phyloP scores from a whole-genome alignment of 2,113 vertebrate genomes.

The Pandion haliaetus region DNA sequence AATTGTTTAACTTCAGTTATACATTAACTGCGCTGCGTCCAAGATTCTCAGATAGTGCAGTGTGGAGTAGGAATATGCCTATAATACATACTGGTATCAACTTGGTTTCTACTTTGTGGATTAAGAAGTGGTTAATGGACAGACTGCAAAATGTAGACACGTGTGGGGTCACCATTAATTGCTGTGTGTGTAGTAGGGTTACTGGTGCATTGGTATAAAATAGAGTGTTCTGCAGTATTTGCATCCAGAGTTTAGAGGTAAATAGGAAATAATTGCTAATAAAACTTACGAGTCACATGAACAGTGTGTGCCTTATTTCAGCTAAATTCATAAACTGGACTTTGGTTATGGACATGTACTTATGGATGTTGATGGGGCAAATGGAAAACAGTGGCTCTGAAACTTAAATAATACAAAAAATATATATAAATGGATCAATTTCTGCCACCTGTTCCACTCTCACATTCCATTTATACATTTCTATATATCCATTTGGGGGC shows the following conservation, averaged over 20 bases:
- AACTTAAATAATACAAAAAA: neutral
- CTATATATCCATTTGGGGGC: neutral
- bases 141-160: neutral
- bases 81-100: neutral
- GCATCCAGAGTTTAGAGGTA: neutral
- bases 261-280: conserved; percentile 3
- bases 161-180: neutral
- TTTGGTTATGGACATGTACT: neutral
- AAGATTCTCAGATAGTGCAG: neutral
- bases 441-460: neutral
- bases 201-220: neutral
- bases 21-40: neutral
- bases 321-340: neutral
- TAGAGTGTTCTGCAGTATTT: neutral
- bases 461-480: neutral
- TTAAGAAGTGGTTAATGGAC: neutral
- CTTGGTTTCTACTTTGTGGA: neutral
- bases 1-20: neutral
- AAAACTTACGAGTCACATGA: neutral
- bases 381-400: neutral
- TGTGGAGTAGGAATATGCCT: neutral
- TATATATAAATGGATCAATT: neutral
- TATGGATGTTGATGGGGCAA: neutral
- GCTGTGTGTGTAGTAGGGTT: neutral
- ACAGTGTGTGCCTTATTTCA: neutral